Evolutionary conservation across 1,140 invertebrate species (phyloP), one percentile per base, ranked within the genome.

Genomic region (Vanessa atalanta): DNA sequence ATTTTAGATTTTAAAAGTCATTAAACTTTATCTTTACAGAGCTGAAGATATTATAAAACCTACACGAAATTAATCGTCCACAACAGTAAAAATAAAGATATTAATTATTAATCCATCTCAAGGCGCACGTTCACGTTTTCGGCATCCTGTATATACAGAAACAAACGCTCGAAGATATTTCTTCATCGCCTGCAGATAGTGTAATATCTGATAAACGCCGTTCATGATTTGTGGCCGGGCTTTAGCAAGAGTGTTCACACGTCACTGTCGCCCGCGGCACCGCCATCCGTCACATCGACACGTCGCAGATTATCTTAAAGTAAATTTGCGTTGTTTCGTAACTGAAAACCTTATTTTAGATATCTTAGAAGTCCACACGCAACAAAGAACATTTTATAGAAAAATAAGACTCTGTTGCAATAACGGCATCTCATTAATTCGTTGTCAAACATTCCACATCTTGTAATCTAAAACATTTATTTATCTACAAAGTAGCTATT

Each of bases 281-380:
- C 53, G 47, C 66, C 48, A 70, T 69, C 64, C 65, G 65, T 72
- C 71, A 67, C 9, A 50, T 50, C 47, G 65, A 77, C 70, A 71
- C 64, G 70, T 61, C 65, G 51, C 67, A 61, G 51, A 78, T 78
- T 71, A 78, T 75, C 67, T 65, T 31, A 64, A 65, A 73, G 60
- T 50, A 47, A 70, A 75, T 72, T 75, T 72, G 60, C 72, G 57
- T 73, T 67, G 72, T 73, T 68, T 51, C 72, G 12, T 15, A 73
- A 73, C 15, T 26, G 65, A 73, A 53, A 68, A 68, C 61, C 72
- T 68, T 43, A 48, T 67, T 57, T 37, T 20, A 15, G 13, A 37
- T 1, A 15, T n/a, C 31, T n/a, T 13, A 51, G 48, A 26, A 57
- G 13, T 23, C 5, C 31, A 11, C 9, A 0, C 20, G 23, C 13